phyloP scores from a whole-genome alignment of 2,888 invertebrate genomes.

The Hipparchia sbordonii region DNA sequence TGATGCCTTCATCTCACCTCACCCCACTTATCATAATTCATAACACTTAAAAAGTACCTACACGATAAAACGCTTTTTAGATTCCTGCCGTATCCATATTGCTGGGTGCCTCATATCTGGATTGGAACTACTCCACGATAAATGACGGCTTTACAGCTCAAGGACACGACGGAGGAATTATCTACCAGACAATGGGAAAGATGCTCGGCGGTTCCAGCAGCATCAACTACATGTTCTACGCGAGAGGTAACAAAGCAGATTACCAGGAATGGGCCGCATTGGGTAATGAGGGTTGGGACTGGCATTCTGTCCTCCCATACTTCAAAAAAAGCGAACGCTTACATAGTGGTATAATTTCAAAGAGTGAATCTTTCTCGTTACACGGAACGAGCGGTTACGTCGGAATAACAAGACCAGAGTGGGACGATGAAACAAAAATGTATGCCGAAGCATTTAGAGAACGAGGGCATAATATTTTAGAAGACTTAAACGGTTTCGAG shows the following conservation, averaged over 20 bases:
- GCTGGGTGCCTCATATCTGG: slow-evolving; percentile 47
- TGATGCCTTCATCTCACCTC: not conserved
- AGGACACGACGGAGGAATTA: slow-evolving; percentile 41
- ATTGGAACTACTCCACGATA: slow-evolving; percentile 55
- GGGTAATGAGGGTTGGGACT: slow-evolving; percentile 79
- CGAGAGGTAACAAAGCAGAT: slow-evolving; percentile 85
- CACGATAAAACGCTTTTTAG: slow-evolving; percentile 47
- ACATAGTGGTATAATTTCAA: slow-evolving; percentile 41
- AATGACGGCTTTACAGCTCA: slow-evolving; percentile 56
- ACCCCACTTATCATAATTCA: not conserved
- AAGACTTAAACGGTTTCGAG: slow-evolving; percentile 52
- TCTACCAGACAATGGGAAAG: slow-evolving; percentile 83
- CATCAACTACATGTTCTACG: slow-evolving; percentile 86
- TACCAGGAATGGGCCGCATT: slow-evolving; percentile 86
- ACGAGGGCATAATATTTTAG: slow-evolving; percentile 51
- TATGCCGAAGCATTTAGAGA: slow-evolving; percentile 53
- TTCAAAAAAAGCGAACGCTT: slow-evolving; percentile 57
- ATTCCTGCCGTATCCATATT: slow-evolving; percentile 55
- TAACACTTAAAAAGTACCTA: not conserved
- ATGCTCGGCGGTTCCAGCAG: slow-evolving; percentile 86
- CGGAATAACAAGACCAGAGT: slow-evolving; percentile 54
- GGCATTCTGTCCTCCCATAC: slow-evolving; percentile 53
- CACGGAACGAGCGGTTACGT: slow-evolving; percentile 50
- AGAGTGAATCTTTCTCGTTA: slow-evolving; percentile 54
- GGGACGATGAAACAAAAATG: slow-evolving; percentile 62